A percentile compares a stretch with the other conserved stretches of the same genome.
Evolutionary conservation across 1,140 invertebrate genomes (phyloP).

Genomic region (Lasioglossum albipes): DNA sequence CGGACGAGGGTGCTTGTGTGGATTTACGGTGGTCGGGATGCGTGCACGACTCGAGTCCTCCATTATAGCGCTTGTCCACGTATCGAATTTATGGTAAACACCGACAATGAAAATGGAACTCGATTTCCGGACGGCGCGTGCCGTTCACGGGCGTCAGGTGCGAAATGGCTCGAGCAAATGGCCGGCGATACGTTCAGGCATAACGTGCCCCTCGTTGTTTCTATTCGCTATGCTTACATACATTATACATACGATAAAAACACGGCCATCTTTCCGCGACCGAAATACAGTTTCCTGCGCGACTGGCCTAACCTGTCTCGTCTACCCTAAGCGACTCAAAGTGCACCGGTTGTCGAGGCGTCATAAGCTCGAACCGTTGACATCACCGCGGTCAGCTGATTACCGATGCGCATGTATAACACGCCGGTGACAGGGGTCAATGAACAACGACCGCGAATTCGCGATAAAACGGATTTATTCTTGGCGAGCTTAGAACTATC

Average conservation of each 20-base stretch:
- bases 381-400: background rate
- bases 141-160: conserved; percentile 16
- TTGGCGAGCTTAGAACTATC: too few species aligned
- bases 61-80: conserved; percentile 13
- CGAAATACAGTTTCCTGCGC: too few species aligned
- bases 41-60: background rate
- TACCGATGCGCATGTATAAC: conserved; percentile 57
- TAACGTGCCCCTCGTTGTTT: too few species aligned
- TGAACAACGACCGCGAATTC: conserved; percentile 21
- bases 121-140: conserved; percentile 17
- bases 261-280: too few species aligned
- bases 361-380: background rate
- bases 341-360: too few species aligned
- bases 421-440: conserved; percentile 48
- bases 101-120: conserved; percentile 25
- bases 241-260: too few species aligned
- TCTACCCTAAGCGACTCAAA: too few species aligned
- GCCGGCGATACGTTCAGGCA: conserved; percentile 13
- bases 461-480: too few species aligned
- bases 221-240: too few species aligned
- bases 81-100: conserved; percentile 23
- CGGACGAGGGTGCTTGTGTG: background rate
- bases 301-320: too few species aligned
- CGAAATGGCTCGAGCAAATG: conserved; percentile 16
- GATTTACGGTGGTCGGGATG: background rate